phyloP scores from a whole-genome alignment of 2,888 invertebrate genomes.

The Cerastoderma edule region DNA sequence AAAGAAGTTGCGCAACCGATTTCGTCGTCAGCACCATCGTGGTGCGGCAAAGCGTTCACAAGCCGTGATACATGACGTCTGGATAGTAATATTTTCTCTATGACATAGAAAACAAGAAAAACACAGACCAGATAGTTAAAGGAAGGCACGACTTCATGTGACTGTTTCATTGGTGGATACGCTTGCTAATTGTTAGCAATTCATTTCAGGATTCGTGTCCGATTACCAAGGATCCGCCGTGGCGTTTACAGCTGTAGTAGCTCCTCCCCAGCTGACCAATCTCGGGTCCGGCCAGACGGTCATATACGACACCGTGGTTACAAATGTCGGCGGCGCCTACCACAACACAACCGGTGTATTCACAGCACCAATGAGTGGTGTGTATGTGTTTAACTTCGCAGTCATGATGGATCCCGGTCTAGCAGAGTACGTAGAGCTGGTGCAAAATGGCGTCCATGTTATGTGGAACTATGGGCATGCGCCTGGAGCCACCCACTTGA shows the following conservation, averaged over 20 bases:
- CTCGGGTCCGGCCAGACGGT: conserved; percentile 29
- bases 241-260: conserved; percentile 25
- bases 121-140: no score
- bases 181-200: no score
- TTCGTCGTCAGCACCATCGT: no score
- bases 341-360: conserved; percentile 30
- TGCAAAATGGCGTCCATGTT: conserved; percentile 30
- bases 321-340: conserved; percentile 27
- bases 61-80: no score
- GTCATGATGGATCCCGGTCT: conserved; percentile 33
- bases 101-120: no score
- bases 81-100: no score
- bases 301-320: conserved; percentile 8
- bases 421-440: conserved; percentile 20
- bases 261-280: conserved; percentile 6
- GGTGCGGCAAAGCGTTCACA: no score
- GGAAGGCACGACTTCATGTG: no score
- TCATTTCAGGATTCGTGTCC: conserved; percentile 15
- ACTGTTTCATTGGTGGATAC: no score
- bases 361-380: conserved; percentile 37
- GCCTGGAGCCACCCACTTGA: conserved; percentile 16
- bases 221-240: conserved; percentile 6
- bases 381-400: conserved; percentile 31
- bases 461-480: conserved; percentile 33
- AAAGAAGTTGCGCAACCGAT: no score